Evolutionary conservation across 2,113 vertebrate species (phyloP), one percentile per base, ranked within the genome.

Genomic region (Sporophila hypoxantha): DNA sequence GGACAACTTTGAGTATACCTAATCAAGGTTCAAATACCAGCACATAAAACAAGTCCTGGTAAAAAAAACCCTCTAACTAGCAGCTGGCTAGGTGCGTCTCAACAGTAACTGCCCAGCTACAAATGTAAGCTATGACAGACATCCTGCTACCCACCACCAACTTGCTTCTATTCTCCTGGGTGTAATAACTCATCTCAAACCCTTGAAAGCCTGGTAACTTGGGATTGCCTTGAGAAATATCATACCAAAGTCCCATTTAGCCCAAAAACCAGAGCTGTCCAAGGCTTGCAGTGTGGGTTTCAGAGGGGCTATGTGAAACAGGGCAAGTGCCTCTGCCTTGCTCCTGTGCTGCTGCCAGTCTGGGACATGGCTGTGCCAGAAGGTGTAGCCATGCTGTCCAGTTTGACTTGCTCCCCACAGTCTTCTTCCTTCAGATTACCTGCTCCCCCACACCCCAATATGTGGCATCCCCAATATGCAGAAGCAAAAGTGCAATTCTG

Each of bases 311-410:
- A 1, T 7, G 6, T 32, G 20, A 52, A 68, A 41, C 2, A 15
- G 9, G n/a, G 20, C 12, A 55, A 55, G 46, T 2, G 1, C 10
- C 22, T 44, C 37, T 68, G 9, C 55, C 37, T 44, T 39, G 26
- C 25, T 41, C 14, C 18, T 2, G 0, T 50, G 34, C 17, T 76
- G 37, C 49, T 46, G 27, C 8, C 21, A 30, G 32, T 36, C 64
- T 73, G 62, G 13, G 32, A 74, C 46, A 37, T 0, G 7, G 16
- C 32, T 82, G 41, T 49, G 39, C 37, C 68, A 16, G 7, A 37
- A 20, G 13, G 7, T 23, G 27, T 9, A 42, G 23, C 7, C 44
- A 60, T 1, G 2, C 27, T 42, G 20, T 10, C n/a, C 0, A 0
- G 44, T 26, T 47, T 82, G 41, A 68, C 15, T 55, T 53, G 6